phyloP scores from a whole-genome alignment of 2,797 vertebrate species.

The Apogon talboti region DNA sequence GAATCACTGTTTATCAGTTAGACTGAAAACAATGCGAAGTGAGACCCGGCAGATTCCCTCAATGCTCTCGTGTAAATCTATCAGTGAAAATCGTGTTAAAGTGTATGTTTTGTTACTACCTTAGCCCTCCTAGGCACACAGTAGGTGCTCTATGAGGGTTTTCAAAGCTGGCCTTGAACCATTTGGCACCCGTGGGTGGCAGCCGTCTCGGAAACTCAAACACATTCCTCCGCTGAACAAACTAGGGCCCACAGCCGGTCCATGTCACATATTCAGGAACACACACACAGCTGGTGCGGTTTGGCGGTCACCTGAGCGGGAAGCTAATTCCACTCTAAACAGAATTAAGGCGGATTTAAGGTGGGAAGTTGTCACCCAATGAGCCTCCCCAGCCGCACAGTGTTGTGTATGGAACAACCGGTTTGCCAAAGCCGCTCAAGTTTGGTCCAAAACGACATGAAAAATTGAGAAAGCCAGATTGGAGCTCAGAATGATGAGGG shows the following conservation, averaged over 20 bases:
- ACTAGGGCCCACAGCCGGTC: constrained; percentile 61
- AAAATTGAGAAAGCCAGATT: constrained; percentile 40
- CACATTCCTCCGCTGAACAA: constrained; percentile 77
- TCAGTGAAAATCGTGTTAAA: constrained; percentile 53
- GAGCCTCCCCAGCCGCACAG: constrained; percentile 75
- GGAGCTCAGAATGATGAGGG: constrained; percentile 15
- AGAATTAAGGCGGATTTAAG: constrained; percentile 84
- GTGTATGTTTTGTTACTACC: constrained; percentile 48
- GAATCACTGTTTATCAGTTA: neutral
- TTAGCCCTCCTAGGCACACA: constrained; percentile 62
- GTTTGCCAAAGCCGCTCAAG: constrained; percentile 48
- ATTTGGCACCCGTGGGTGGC: constrained; percentile 69
- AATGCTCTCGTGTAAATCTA: constrained; percentile 33
- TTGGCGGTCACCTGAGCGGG: constrained; percentile 83
- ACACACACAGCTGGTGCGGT: constrained; percentile 83
- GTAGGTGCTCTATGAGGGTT: constrained; percentile 76
- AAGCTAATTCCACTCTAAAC: constrained; percentile 85
- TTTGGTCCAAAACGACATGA: constrained; percentile 40
- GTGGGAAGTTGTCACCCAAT: constrained; percentile 83
- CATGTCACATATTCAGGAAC: constrained; percentile 59
- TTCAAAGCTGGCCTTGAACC: constrained; percentile 83
- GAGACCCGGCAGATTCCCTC: constrained; percentile 35
- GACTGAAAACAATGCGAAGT: constrained; percentile 17
- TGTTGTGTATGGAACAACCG: constrained; percentile 72
- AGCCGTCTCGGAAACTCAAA: constrained; percentile 80